phyloP scores from a whole-genome alignment of 1,140 invertebrate genomes.

The Copidosoma floridanum region DNA sequence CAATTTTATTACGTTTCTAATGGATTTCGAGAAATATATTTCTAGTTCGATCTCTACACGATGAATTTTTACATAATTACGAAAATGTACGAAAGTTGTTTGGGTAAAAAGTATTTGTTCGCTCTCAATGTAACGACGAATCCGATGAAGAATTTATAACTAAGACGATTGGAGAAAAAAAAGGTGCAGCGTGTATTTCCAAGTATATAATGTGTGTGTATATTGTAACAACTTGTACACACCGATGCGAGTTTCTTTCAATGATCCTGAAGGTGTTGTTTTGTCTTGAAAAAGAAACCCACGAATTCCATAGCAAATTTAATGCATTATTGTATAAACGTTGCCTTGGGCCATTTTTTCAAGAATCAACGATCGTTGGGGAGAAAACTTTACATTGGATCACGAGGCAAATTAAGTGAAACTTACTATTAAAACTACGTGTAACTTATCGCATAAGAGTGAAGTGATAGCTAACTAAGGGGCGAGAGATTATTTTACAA shows the following conservation, averaged over 20 bases:
- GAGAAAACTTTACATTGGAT: not conserved
- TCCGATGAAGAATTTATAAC: constrained; percentile 2
- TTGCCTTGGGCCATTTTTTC: no score
- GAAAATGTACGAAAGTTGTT: not conserved
- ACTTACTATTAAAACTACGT: constrained; percentile 22
- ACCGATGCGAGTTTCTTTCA: not conserved
- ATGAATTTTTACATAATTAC: not conserved
- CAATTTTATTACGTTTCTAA: constrained; percentile 24
- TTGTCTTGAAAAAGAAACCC: not conserved
- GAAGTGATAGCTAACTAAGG: constrained; percentile 3
- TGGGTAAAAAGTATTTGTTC: not conserved
- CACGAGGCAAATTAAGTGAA: constrained; percentile 30
- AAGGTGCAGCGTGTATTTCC: not conserved
- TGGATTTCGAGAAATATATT: not conserved
- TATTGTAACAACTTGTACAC: not conserved
- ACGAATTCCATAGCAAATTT: no score
- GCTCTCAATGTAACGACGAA: not conserved
- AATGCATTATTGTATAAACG: no score
- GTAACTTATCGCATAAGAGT: constrained; percentile 25
- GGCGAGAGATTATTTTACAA: no score
- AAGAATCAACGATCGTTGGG: not conserved
- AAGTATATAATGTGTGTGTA: not conserved
- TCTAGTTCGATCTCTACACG: constrained; percentile 20
- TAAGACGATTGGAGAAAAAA: not conserved
- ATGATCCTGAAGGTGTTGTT: not conserved